Conservation (phyloP, 2,113 vertebrate species). For the Podilymbus podiceps region DNA sequence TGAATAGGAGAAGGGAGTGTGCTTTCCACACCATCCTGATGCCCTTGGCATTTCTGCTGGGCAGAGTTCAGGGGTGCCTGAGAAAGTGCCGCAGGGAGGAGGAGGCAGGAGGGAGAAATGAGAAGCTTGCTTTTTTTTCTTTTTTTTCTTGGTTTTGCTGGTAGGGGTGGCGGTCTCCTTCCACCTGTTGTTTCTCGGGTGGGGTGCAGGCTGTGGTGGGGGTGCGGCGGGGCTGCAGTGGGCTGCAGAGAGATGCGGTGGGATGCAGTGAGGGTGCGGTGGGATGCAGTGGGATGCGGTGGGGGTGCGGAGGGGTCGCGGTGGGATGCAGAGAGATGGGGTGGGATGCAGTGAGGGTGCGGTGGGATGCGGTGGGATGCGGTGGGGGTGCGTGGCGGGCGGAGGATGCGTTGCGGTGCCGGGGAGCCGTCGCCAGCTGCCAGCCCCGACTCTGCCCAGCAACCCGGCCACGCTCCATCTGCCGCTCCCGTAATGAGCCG, state of each 20-base stretch:
- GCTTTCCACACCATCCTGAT: neutral
- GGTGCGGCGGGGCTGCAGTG: neutral
- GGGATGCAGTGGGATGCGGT: no score
- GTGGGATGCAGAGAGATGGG: no score
- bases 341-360: neutral
- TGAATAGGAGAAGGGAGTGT: rapidly evolving
- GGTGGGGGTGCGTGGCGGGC: no score
- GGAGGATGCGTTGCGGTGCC: neutral
- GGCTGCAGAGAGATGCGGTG: no score
- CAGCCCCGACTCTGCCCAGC: slow-evolving; percentile 71
- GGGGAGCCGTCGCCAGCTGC: slow-evolving; percentile 22
- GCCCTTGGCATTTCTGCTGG: neutral
- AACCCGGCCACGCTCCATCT: slow-evolving; percentile 82
- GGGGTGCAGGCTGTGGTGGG: rapidly evolving
- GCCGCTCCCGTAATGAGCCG: slow-evolving; percentile 72
- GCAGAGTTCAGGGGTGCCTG: neutral
- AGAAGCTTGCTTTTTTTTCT: rapidly evolving
- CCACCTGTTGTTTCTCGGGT: neutral
- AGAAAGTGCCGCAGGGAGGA: neutral
- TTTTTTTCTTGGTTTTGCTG: neutral
- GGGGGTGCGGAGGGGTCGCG: no score
- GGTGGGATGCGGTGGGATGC: neutral
- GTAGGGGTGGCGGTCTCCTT: rapidly evolving
- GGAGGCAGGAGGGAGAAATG: rapidly evolving
- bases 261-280: no score